These are phyloP conservation scores for Diaprepes abbreviatus DNA, from an alignment of 2,888 invertebrate genomes.

Conservation along the genomic window DNA sequence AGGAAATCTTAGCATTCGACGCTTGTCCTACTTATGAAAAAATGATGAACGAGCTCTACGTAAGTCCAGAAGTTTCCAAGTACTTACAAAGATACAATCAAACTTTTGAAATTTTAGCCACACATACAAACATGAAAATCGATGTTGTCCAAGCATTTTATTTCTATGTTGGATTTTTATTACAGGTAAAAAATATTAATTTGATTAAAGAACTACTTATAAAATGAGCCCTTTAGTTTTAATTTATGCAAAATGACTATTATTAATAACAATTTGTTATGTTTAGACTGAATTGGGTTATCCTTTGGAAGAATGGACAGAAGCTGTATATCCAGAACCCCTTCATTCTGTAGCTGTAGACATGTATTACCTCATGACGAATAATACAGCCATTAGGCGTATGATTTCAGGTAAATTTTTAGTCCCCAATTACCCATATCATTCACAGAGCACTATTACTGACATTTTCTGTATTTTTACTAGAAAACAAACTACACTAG, in stretches of 20 bases:
- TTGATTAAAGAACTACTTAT: neutral
- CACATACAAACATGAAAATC: neutral
- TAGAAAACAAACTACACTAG: too few relatives aligned
- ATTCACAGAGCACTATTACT: neutral
- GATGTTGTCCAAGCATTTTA: conserved; percentile 8
- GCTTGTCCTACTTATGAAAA: neutral
- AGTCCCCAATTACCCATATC: neutral
- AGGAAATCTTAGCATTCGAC: conserved; percentile 17
- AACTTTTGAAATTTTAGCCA: conserved; percentile 14
- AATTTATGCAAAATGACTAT: neutral
- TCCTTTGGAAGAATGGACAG: conserved; percentile 29
- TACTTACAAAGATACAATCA: conserved; percentile 11
- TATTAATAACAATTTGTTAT: neutral
- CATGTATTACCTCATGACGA: conserved; percentile 29
- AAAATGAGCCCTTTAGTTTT: neutral
- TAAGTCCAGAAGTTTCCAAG: neutral
- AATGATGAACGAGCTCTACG: conserved; percentile 5
- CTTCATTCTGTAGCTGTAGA: conserved; percentile 28
- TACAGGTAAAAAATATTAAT: neutral
- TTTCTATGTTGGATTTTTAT: conserved; percentile 4
- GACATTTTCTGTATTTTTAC: too few relatives aligned
- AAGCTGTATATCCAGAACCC: conserved; percentile 27
- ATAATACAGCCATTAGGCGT: conserved; percentile 19
- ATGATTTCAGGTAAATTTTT: conserved; percentile 28
- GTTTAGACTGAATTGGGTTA: conserved; percentile 24